phyloP scores from a whole-genome alignment of 2,797 vertebrate species.

The Myripristis jacobus region DNA sequence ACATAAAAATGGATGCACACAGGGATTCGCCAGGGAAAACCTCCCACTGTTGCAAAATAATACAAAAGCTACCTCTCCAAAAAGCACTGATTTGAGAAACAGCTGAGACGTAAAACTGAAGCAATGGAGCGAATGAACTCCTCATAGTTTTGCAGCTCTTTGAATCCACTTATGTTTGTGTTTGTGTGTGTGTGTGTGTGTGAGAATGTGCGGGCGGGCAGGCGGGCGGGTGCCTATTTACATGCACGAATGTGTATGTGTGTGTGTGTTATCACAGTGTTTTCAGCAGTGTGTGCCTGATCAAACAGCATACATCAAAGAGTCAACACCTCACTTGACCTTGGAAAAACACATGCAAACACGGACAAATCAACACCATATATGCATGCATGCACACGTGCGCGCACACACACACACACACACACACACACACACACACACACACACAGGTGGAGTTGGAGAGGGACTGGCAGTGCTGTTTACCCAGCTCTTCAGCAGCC shows the following conservation, averaged over 20 bases:
- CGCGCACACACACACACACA: conserved; percentile 34
- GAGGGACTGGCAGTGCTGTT: not conserved
- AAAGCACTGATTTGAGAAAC: conserved; percentile 54
- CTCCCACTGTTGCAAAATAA: conserved; percentile 60
- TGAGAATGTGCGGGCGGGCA: no score
- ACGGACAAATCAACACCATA: conserved; percentile 20
- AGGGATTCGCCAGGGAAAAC: conserved; percentile 44
- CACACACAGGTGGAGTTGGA: not conserved
- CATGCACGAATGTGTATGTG: not conserved
- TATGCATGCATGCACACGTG: no score
- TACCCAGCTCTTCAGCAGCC: no score
- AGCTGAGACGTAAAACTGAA: conserved; percentile 12
- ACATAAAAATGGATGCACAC: conserved; percentile 46
- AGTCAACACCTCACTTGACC: conserved; percentile 69
- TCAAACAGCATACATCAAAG: conserved; percentile 72
- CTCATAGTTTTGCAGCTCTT: conserved; percentile 51
- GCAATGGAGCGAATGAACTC: conserved; percentile 19
- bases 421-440: conserved; percentile 39
- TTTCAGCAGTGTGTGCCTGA: conserved; percentile 69
- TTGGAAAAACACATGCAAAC: conserved; percentile 64
- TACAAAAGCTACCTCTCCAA: conserved; percentile 50
- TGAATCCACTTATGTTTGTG: conserved; percentile 46
- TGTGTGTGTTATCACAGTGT: conserved; percentile 47
- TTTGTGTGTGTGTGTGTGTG: conserved; percentile 14
- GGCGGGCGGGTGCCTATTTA: not conserved